These are phyloP conservation scores for Leptinotarsa haldemani DNA, from an alignment of 2,888 invertebrate genomes.

Conservation along the genomic window DNA sequence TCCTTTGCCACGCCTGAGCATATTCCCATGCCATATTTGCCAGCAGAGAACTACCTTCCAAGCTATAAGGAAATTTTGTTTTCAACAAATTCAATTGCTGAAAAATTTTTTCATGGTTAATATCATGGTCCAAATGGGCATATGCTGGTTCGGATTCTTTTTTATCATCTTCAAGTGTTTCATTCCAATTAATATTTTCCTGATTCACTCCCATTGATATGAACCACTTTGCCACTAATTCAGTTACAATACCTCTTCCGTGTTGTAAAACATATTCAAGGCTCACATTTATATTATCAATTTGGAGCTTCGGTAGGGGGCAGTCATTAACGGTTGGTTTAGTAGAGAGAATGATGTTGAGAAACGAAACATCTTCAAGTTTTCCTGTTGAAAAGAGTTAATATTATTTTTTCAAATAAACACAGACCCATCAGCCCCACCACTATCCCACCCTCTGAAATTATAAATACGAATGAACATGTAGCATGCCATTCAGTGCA, in stretches of 20 bases:
- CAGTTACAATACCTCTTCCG: slow-evolving; percentile 86
- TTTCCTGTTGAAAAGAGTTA: slow-evolving; percentile 71
- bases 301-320: slow-evolving; percentile 69
- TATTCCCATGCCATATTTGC: slow-evolving; percentile 94
- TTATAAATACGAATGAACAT: no score
- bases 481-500: no score
- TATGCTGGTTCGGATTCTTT: slow-evolving; percentile 34
- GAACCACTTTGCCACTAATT: slow-evolving; percentile 89
- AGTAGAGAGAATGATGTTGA: slow-evolving; percentile 76
- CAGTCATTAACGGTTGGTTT: slow-evolving; percentile 63
- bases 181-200: slow-evolving; percentile 70
- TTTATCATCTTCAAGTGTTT: slow-evolving; percentile 53
- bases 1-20: slow-evolving; percentile 86
- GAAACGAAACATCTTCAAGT: slow-evolving; percentile 86
- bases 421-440: neutral
- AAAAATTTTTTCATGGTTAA: slow-evolving; percentile 66
- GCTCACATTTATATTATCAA: slow-evolving; percentile 72
- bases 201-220: slow-evolving; percentile 80
- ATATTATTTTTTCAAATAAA: neutral
- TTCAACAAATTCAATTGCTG: slow-evolving; percentile 75
- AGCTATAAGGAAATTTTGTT: slow-evolving; percentile 87
- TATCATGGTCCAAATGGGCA: neutral
- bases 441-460: no score
- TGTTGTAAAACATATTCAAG: slow-evolving; percentile 74
- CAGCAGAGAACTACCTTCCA: slow-evolving; percentile 81